Evolutionary conservation across 2,113 vertebrate species (phyloP), one percentile per base, ranked within the genome.

Genomic region (Pampusana beccarii): DNA sequence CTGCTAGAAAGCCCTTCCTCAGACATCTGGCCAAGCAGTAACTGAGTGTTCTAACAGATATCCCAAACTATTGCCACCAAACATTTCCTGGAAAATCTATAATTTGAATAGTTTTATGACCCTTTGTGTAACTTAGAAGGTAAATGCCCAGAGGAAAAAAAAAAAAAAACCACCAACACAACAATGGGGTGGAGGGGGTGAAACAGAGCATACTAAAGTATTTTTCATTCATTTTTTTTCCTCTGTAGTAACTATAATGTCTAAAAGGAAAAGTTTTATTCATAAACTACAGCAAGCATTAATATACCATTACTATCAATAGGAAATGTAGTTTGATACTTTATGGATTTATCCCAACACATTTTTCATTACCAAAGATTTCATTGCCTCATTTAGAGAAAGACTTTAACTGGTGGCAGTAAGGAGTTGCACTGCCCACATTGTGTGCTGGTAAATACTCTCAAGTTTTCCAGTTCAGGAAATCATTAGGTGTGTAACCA

Each of bases 1-100:
- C 90, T 84, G 75, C 57, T 94, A 94, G 53, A 95, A 95, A 95
- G 57, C 33, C 64, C 65, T 94, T 88, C 67, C 64, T 93, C 79
- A 93, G 86, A 81, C 97, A 96, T 69, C 67, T 90, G 65, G 90
- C 92, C 94, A 97, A 97, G 85, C 78, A 96, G 66, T 77, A 94
- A 93, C 60, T 95, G 95, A 95, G 77, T 88, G 74, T 93, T 97
- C 67, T 97, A 97, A 80, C 92, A 93, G 96, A 96, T 87, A 93
- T 90, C 67, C 66, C 46, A 33, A 95, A 93, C 72, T 90, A 95
- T 83, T 94, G 94, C 84, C 69, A 94, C 64, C 85, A 96, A 91
- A 96, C 91, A 88, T 93, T 93, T 97, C 95, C 95, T 95, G 96
- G 93, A 95, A 96, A 97, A 97, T 92, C 88, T 96, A 93, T 96